Percentiles rank a stretch among this genome's conserved stretches.
Evolutionary conservation across 1,140 invertebrate genomes (phyloP).

Genomic region (Drosophila setifemur): DNA sequence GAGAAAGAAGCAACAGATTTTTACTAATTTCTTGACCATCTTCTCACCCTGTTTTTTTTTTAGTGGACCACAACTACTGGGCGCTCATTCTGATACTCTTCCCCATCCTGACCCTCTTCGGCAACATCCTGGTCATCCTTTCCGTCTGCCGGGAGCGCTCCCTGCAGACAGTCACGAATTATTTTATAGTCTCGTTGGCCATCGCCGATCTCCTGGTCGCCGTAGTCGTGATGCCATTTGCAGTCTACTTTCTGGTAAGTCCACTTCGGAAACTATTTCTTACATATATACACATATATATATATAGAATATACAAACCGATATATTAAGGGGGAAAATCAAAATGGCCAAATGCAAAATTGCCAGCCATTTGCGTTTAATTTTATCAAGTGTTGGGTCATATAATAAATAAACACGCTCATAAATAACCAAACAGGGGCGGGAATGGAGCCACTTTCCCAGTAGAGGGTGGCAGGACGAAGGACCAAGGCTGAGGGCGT

Average conservation of each 20-base stretch:
- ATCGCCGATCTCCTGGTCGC: conserved; percentile 98
- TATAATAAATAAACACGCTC: conserved; percentile 75
- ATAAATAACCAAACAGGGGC: conserved; percentile 63
- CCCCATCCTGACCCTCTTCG: conserved; percentile 96
- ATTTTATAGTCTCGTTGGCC: conserved; percentile 99
- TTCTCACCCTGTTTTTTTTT: conserved; percentile 13
- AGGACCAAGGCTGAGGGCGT: too few relatives aligned
- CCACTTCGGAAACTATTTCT: too few relatives aligned
- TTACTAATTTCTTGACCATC: too few relatives aligned
- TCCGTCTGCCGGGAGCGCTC: conserved; percentile 95
- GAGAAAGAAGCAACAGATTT: too few relatives aligned
- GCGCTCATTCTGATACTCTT: conserved; percentile 93
- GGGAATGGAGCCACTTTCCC: not conserved
- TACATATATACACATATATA: too few relatives aligned
- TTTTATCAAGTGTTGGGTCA: conserved; percentile 77
- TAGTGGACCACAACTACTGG: conserved; percentile 89
- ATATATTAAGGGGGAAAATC: too few relatives aligned
- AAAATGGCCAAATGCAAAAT: conserved; percentile 74
- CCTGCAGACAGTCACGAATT: conserved; percentile 97
- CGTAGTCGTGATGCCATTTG: conserved; percentile 98
- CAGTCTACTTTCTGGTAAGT: conserved; percentile 97
- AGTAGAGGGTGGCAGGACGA: not conserved
- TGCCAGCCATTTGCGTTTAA: conserved; percentile 70
- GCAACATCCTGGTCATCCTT: conserved; percentile 97
- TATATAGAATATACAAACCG: too few relatives aligned